Base-by-base conservation (phyloP, 2,888 invertebrate genomes). In the Diabrotica balteata region DNA sequence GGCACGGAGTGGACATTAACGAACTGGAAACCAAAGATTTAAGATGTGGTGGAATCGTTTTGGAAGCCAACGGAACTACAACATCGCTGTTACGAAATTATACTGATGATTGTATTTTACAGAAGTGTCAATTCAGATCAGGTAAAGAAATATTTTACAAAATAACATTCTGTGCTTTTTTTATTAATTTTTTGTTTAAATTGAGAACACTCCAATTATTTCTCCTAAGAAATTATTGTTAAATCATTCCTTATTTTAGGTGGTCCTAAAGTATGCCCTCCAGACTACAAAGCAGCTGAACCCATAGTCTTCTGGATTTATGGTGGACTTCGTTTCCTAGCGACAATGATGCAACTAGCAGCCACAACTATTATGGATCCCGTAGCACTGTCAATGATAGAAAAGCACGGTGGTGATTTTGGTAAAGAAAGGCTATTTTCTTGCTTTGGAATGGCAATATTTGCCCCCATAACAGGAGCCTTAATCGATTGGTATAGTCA, bases 311-410 rank as follows among this genome's bases (percentile, higher is more conserved):
- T 95, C 80, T 94, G 93, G 89, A 87, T 92, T 69, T 95, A 96
- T 81, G 94, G 95, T 81, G 84, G 90, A 63, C 79, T 95, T 70
- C 86, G 94, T 79, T 91, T 95, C 75, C 85, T 94, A 76, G 94
- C 92, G 1, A 93, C 93, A 45, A 91, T 93, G 7, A 92, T 93
- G 89, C 86, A 93, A 79, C 91, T 92, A 7, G 94, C 94, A 44
- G 92, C 93, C n/a, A 92, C 94, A 0, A 93, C 93, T 9, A 91
- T 96, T 64, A 91, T 95, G 90, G 95, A 96, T 84, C 94, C 95
- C 0, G 93, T 95, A 71, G 93, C 94, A 0, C 85, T 95, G 70
- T 93, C 92, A 9, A 91, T 94, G 89, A 93, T 95, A 73, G 94
- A 94, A 81, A 90, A 92, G 79, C 91, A 92, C 78, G 92, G 92